Base-by-base conservation (phyloP, 2,113 vertebrate species). In the Xiphias gladius region DNA sequence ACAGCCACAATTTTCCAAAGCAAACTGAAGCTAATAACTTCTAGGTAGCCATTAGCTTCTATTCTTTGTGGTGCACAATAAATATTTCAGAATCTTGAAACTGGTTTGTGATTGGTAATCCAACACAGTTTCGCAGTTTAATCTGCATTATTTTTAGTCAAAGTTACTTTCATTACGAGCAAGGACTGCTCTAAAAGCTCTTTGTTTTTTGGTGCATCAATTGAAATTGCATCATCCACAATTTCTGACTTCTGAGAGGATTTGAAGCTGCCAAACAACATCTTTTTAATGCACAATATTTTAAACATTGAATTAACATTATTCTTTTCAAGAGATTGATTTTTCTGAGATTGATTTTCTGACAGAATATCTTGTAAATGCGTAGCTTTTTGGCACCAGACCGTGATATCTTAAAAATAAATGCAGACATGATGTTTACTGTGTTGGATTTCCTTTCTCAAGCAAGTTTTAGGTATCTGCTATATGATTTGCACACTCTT, bases 121-220 rank as follows among this genome's bases (percentile, higher is more conserved):
- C n/a, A 22, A 16, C 54, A 28, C 43, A 43, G 16, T 58, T 43
- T 78, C 16, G 24, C n/a, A 22, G 11, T 59, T 57, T 26, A 28
- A 2, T 74, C 11, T 43, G 17, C 66, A 52, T 50, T 55, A 30
- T 65, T 52, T 79, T 50, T 62, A 48, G 63, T 46, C 35, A 30
- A 67, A 71, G 35, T 41, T 67, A 28, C 19, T 30, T 79, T 79
- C 3, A 66, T 74, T 10, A 35, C 16, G 43, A 50, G 20, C 1
- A 16, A 46, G 48, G 39, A 9, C 69, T 74, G 8, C 52, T 65
- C 30, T 16, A 48, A 67, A 61, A 37, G 24, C 28, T 68, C 17
- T 26, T 58, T 61, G 59, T 35, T 35, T 7, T n/a, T 72, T n/a
- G 35, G 6, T 39, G 16, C 24, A 30, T 55, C 20, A 37, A 62